Evolutionary conservation across 35 echinoderm and acorn worm species (phyloP), one percentile per base, ranked within the genome.

Genomic region (Nesometra sesokonis): DNA sequence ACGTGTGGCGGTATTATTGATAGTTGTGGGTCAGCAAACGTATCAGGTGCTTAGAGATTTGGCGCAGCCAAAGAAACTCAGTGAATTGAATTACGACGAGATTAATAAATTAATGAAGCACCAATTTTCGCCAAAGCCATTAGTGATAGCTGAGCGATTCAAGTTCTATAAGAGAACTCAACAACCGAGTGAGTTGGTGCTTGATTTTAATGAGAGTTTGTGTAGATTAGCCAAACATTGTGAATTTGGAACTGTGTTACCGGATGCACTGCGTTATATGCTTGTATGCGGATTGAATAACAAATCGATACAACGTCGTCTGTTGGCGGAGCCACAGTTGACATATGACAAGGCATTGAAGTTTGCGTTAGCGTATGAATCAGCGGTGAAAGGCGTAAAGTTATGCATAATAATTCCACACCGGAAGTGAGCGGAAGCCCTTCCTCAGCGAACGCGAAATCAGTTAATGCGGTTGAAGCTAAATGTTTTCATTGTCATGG

Each of bases 211-310:
- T 11, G 86, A 77, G 34, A 82, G 80, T 47, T 77, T 91, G 32
- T 46, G 85, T 17, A 29, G 84, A 37, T 33, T 94, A 29, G 78
- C 93, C 30, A 29, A 77, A 17, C 23, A 46, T n/a, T 92, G 90
- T 84, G 84, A 89, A 32, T 95, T 84, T 82, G 89, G 84, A 23
- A 40, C 57, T 8, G 31, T 32, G 7, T 81, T 88, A 3, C 27
- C 81, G 15, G 83, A 88, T 52, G 34, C 47, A 7, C 21, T 91
- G 32, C 35, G 93, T 13, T 89, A 94, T 40, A 36, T 84, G 46
- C 83, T 91, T 82, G 89, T 94, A 29, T 86, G 36, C 40, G 93
- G 86, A 32, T 35, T 91, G 34, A 37, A 36, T 0, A 47, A 86
- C 77, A 39, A 37, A 21, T 29, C 17, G 23, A 90, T 90, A 31